Evolutionary conservation across 2,113 vertebrate genomes (phyloP).

Genomic region (Alosa alosa): DNA sequence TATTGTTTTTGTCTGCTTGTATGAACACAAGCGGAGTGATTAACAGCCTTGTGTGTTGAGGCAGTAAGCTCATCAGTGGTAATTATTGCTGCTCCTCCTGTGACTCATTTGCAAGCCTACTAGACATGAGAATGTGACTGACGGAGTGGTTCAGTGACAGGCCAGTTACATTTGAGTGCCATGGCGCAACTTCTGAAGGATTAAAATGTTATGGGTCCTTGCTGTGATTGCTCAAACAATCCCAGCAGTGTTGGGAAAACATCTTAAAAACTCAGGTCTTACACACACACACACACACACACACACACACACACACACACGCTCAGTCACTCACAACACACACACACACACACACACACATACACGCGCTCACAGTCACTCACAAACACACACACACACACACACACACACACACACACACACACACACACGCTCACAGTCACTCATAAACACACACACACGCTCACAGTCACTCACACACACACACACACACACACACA

Average conservation of each 20-base stretch:
- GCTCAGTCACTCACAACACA: too few relatives aligned
- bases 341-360: too few relatives aligned
- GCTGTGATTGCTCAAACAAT: not conserved
- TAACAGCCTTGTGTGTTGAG: not conserved
- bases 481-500: too few relatives aligned
- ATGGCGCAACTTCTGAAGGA: not conserved
- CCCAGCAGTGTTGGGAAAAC: not conserved
- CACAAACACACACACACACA: too few relatives aligned
- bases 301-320: too few relatives aligned
- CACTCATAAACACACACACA: too few relatives aligned
- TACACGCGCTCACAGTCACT: too few relatives aligned
- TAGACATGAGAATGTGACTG: not conserved
- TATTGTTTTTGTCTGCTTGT: not conserved
- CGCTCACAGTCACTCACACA: too few relatives aligned
- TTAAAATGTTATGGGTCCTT: not conserved
- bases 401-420: too few relatives aligned
- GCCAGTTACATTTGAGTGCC: not conserved
- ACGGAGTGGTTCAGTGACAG: not conserved
- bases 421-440: too few relatives aligned
- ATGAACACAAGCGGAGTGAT: not conserved
- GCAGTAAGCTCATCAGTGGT: not conserved
- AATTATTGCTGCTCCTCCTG: not conserved
- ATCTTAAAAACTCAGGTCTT: not conserved
- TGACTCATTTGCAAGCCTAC: not conserved
- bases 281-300: not conserved